Evolutionary conservation across 2,797 vertebrate species (phyloP), one percentile per base, ranked within the genome.

Genomic region (Decapterus maruadsi): DNA sequence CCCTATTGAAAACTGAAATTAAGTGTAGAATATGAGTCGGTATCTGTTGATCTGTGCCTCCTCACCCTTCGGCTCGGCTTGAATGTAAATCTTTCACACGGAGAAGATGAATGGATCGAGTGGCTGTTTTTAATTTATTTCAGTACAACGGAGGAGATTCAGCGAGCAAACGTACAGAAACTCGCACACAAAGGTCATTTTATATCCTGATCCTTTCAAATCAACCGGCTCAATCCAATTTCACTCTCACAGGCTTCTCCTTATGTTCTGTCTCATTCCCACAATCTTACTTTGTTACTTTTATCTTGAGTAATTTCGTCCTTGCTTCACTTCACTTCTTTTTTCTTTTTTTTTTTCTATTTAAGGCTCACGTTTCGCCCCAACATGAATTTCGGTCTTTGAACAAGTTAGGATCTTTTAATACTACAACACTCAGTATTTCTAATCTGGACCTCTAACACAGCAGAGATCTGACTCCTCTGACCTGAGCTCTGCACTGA

Each of bases 351-450:
- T 31, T 36, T 36, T 36, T 36, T 36, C 34, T 36, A 36, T 36
- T 36, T 36, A 36, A 56, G 50, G 57, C 31, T 84, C 9, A 8
- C 42, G 60, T 89, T 77, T 73, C 74, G 34, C 60, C 29, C 16
- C 17, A 22, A 53, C 70, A 53, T 78, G 57, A 62, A 60, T 65
- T 26, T 46, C 40, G 20, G 65, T 20, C 42, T 75, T 77, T 60
- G 56, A 80, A 85, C 75, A 78, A 72, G 67, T 43, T 68, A 63
- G 50, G 50, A 38, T 69, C 72, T 59, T 86, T 83, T 84, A 67
- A 77, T 77, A 84, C 56, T 31, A 60, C 57, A 71, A 68, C 74
- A 48, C 42, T 46, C 48, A 16, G 36, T 56, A 58, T 82, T 77
- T 82, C 77, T 84, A 68, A 85, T 81, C 51, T 55, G 20, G 70